Evolutionary conservation across 2,888 invertebrate species (phyloP).

Genomic region (Drosophila hamatofila): DNA sequence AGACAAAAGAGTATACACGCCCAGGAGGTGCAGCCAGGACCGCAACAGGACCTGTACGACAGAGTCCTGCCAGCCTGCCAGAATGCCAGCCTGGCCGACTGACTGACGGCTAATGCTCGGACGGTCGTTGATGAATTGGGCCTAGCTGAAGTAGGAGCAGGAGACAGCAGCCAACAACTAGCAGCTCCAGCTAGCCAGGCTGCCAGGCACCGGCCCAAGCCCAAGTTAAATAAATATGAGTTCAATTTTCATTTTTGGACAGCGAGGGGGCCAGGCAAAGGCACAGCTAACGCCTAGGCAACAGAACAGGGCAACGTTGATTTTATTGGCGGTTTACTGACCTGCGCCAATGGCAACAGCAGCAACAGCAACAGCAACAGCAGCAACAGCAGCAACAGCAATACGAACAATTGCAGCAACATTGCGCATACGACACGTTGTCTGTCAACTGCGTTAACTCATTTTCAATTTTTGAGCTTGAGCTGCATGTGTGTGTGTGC

Average conservation of each 20-base stretch:
- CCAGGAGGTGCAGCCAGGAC: conserved; percentile 45
- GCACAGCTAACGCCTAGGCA: conserved; percentile 8
- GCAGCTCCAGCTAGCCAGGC: background rate
- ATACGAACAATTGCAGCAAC: conserved; percentile 23
- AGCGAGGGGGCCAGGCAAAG: conserved; percentile 32
- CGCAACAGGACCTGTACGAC: conserved; percentile 24
- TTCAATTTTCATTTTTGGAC: conserved; percentile 80
- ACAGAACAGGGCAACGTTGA: conserved; percentile 61
- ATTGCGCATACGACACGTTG: conserved; percentile 74
- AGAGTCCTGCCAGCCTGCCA: background rate
- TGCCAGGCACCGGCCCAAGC: conserved; percentile 30
- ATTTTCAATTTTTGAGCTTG: conserved; percentile 65
- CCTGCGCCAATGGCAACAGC: conserved; percentile 66
- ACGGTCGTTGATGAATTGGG: conserved; percentile 77
- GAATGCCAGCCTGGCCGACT: conserved; percentile 11
- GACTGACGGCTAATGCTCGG: conserved; percentile 67
- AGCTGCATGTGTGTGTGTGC: conserved; percentile 3
- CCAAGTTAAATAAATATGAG: conserved; percentile 80
- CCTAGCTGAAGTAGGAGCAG: conserved; percentile 56
- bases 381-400: conserved; percentile 21
- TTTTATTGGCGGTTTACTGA: conserved; percentile 81
- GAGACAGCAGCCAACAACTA: background rate
- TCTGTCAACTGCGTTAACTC: conserved; percentile 69
- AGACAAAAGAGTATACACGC: conserved; percentile 76
- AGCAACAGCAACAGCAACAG: conserved; percentile 16